Conservation (phyloP, 2,113 vertebrate genomes). For the Dendropsophus ebraccatus region DNA sequence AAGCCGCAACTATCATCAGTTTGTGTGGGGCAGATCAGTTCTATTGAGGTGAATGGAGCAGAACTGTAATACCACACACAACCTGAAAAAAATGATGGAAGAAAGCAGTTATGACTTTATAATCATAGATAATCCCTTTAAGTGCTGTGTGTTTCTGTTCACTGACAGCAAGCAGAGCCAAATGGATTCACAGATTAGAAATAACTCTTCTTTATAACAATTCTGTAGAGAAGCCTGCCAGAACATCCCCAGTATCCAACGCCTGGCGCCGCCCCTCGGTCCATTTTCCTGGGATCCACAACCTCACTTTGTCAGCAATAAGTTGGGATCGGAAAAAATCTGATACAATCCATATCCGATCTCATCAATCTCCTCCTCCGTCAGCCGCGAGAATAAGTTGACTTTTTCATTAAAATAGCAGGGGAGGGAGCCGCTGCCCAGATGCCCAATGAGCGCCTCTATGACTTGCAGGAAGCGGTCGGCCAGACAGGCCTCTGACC, state of each 20-base stretch:
- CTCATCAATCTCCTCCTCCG: slow-evolving; percentile 85
- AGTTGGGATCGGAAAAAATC: slow-evolving; percentile 79
- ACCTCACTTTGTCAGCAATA: slow-evolving; percentile 71
- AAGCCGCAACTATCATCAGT: too few relatives aligned
- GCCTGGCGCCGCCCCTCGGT: background rate
- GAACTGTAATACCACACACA: too few relatives aligned
- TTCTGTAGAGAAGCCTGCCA: background rate
- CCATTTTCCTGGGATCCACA: background rate
- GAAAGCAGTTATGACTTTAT: too few relatives aligned
- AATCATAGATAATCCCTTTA: too few relatives aligned
- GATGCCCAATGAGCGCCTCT: slow-evolving; percentile 80
- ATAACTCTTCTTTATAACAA: background rate
- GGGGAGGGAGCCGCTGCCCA: slow-evolving; percentile 82
- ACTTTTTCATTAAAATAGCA: slow-evolving; percentile 84
- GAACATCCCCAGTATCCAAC: background rate
- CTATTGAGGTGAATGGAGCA: too few relatives aligned
- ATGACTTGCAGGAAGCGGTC: slow-evolving; percentile 84
- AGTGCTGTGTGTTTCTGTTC: background rate
- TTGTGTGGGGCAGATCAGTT: too few relatives aligned
- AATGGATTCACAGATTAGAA: background rate
- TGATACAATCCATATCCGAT: slow-evolving; percentile 87
- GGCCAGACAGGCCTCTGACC: slow-evolving; percentile 78
- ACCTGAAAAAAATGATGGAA: too few relatives aligned
- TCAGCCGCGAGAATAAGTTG: slow-evolving; percentile 79
- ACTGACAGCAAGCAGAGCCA: background rate